Evolutionary conservation across 2,888 invertebrate species (phyloP).

Genomic region (Agonopterix alstromeriana): DNA sequence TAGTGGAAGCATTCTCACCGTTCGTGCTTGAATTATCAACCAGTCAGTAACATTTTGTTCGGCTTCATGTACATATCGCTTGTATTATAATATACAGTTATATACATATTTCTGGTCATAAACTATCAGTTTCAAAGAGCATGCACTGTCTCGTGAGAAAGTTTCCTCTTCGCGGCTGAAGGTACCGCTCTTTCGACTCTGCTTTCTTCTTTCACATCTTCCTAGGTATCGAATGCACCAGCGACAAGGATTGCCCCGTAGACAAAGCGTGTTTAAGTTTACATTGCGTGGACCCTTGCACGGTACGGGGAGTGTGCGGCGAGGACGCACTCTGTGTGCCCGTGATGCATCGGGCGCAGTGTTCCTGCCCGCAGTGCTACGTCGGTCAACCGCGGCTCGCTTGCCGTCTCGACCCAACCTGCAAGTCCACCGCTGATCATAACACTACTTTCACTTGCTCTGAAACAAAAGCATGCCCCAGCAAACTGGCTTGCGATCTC

Average conservation of each 20-base stretch:
- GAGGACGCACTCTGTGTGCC: slow-evolving; percentile 92
- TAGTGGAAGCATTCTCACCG: slow-evolving; percentile 79
- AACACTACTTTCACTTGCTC: slow-evolving; percentile 80
- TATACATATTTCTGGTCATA: slow-evolving; percentile 71
- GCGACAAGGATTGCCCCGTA: slow-evolving; percentile 93
- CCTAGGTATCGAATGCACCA: slow-evolving; percentile 91
- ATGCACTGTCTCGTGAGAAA: slow-evolving; percentile 86
- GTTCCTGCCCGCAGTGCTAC: slow-evolving; percentile 92
- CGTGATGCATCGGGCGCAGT: slow-evolving; percentile 89
- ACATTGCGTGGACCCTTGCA: slow-evolving; percentile 94
- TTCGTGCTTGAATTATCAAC: slow-evolving; percentile 73
- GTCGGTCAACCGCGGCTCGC: slow-evolving; percentile 87
- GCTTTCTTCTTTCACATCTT: slow-evolving; percentile 78
- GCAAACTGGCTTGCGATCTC: slow-evolving; percentile 83
- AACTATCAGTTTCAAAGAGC: slow-evolving; percentile 78
- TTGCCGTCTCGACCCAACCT: slow-evolving; percentile 88
- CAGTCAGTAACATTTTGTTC: slow-evolving; percentile 73
- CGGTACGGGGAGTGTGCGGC: slow-evolving; percentile 91
- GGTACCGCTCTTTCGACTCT: slow-evolving; percentile 84
- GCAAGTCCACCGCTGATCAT: slow-evolving; percentile 79
- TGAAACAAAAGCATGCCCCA: slow-evolving; percentile 83
- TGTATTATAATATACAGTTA: slow-evolving; percentile 75
- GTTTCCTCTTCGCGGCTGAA: slow-evolving; percentile 93
- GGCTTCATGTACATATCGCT: slow-evolving; percentile 80
- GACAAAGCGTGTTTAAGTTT: slow-evolving; percentile 94